Base-by-base conservation (phyloP, 53 echinoderm and acorn worm species). In the Apostichopus leukothele region DNA sequence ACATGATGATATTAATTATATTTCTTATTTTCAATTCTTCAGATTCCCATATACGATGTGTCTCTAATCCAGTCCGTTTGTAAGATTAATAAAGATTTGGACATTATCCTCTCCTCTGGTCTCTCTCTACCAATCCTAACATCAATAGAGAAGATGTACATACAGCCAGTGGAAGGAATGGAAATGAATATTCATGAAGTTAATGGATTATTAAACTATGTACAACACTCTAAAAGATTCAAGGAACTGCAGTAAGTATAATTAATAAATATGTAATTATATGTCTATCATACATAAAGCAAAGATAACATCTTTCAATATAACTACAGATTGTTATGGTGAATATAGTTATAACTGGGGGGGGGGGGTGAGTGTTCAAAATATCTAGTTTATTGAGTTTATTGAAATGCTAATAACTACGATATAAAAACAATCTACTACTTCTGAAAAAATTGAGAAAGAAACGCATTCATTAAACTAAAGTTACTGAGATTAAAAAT, bases 171-270 rank as follows among this genome's bases (percentile, higher is more conserved):
- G 74, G 9, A 74, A 4, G 74, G 74, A 9, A 74, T 5, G 7
- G 74, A 74, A 74, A 11, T 74, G 22, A 74, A 74, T 74, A 9
- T 20, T 0, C 74, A 9, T 11, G 74, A 74, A 74, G 74, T 74
- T 74, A 74, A 74, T 74, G 74, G 11, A 74, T 12, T 74, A 74
- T 74, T 74, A 74, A 74, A 74, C 74, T 74, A 74, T 74, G 74
- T 74, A 20, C 74, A 74, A 74, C 74, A 74, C 11, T 74, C 74
- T 14, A 5, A 74, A 74, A 74, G 1, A 11, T 74, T 74, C 74
- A 74, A 74, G 74, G 11, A 14, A 14, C 74, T 74, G 74, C 0
- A 3, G 74, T 74, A 74, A 74, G 74, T 74, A 74, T 74, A 74
- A 74, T 74, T 74, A 74, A 74, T 74, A 14, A 19, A 74, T 74